Evolutionary conservation across 2,888 invertebrate species (phyloP).

Genomic region (Brachypterus glaber): DNA sequence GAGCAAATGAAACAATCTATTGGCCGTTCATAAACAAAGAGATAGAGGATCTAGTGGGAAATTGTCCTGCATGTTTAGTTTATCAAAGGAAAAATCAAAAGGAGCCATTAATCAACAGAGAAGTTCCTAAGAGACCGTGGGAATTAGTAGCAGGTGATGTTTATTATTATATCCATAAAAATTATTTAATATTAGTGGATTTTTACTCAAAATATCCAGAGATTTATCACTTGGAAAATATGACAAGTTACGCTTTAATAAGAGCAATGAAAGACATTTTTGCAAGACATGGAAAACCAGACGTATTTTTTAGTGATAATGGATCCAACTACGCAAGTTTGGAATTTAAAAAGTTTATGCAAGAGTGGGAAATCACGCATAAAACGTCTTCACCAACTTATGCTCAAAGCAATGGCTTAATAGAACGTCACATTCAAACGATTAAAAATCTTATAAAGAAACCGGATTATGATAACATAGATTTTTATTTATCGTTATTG

Average conservation of each 20-base stretch:
- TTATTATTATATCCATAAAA: conserved; percentile 18
- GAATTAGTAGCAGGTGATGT: conserved; percentile 21
- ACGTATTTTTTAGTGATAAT: conserved; percentile 20
- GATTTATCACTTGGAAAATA: conserved; percentile 16
- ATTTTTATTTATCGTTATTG: conserved; percentile 7
- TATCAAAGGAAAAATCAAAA: conserved; percentile 15
- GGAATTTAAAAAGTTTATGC: conserved; percentile 16
- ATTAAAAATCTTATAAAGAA: conserved; percentile 17
- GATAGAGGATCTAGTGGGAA: conserved; percentile 13
- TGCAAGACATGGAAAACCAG: conserved; percentile 21
- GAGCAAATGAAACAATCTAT: conserved; percentile 7
- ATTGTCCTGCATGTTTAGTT: conserved; percentile 22
- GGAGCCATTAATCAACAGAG: conserved; percentile 19
- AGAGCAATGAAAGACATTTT: conserved; percentile 20
- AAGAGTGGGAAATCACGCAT: conserved; percentile 19
- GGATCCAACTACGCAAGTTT: conserved; percentile 19
- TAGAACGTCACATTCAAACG: conserved; percentile 19
- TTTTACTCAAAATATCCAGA: conserved; percentile 24
- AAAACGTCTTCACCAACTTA: conserved; percentile 17
- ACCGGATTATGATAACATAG: conserved; percentile 11
- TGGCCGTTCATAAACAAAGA: conserved; percentile 11
- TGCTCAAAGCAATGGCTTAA: conserved; percentile 19
- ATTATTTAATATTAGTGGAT: conserved; percentile 23
- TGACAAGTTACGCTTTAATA: conserved; percentile 18
- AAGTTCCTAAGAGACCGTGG: conserved; percentile 21